phyloP scores from a whole-genome alignment of 2,888 invertebrate genomes.

The Apotomis turbidana region DNA sequence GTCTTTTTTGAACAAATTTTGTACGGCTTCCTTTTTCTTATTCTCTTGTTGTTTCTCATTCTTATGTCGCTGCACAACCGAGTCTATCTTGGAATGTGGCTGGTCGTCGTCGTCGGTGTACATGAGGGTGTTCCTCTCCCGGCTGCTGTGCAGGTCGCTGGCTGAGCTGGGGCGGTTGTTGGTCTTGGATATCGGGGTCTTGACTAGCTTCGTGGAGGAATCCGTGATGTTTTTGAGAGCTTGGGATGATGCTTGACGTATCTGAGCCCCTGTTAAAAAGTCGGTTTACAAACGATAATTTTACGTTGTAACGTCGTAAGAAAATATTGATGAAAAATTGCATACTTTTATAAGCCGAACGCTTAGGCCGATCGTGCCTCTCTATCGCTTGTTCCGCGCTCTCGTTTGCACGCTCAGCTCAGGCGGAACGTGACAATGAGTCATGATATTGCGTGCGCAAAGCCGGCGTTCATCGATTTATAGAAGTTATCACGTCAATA shows the following conservation, averaged over 20 bases:
- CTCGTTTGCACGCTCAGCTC: no score
- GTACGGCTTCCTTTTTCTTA: slow-evolving; percentile 29
- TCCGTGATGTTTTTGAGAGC: slow-evolving; percentile 66
- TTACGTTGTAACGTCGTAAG: no score
- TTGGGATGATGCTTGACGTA: slow-evolving; percentile 70
- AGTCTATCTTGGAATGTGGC: slow-evolving; percentile 74
- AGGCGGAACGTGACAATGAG: no score
- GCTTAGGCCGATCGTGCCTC: no score
- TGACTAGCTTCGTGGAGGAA: slow-evolving; percentile 61
- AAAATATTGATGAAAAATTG: no score
- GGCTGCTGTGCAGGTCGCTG: slow-evolving; percentile 40
- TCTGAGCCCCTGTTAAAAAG: slow-evolving; percentile 64
- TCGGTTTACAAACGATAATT: no score
- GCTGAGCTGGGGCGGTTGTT: slow-evolving; percentile 26
- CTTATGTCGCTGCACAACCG: slow-evolving; percentile 64
- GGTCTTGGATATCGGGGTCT: slow-evolving; percentile 57
- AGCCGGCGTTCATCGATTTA: no score
- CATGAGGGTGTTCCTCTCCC: slow-evolving; percentile 71
- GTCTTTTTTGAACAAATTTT: slow-evolving; percentile 28
- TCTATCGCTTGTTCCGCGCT: no score
- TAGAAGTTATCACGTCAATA: no score
- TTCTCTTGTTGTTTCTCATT: slow-evolving; percentile 52
- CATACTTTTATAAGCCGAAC: no score
- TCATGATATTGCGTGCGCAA: no score
- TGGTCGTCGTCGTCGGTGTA: slow-evolving; percentile 74